A percentile compares a stretch with the other conserved stretches of the same genome.
phyloP scores from a whole-genome alignment of 2,113 vertebrate genomes.

The Ictalurus furcatus region DNA sequence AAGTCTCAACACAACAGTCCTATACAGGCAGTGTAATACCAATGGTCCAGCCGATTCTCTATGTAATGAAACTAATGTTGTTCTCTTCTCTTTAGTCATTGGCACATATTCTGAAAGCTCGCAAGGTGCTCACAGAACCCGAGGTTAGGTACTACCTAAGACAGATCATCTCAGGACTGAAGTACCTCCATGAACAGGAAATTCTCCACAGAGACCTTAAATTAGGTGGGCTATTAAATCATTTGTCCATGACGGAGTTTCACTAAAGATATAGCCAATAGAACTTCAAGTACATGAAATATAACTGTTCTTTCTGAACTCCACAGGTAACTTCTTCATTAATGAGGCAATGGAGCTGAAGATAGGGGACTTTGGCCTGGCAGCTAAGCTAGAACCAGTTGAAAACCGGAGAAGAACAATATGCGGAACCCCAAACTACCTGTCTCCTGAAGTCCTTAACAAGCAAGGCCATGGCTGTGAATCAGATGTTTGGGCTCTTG shows the following conservation, averaged over 20 bases:
- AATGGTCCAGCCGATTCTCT: not conserved
- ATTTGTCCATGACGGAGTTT: not conserved
- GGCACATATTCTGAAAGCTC: constrained; percentile 84
- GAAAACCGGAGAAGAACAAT: constrained; percentile 83
- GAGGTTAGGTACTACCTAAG: constrained; percentile 88
- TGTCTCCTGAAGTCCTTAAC: constrained; percentile 86
- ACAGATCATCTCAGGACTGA: constrained; percentile 84
- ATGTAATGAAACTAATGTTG: not conserved
- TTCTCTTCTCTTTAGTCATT: constrained; percentile 73
- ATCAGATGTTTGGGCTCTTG: constrained; percentile 87
- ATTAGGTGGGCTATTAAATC: constrained; percentile 70
- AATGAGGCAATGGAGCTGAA: constrained; percentile 85
- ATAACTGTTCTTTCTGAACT: not conserved
- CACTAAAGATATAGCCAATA: not conserved
- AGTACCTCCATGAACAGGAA: constrained; percentile 85
- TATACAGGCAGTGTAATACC: too few relatives aligned
- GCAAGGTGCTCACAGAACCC: constrained; percentile 84
- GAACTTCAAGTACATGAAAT: not conserved
- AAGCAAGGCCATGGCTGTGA: constrained; percentile 86
- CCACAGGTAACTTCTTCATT: constrained; percentile 85
- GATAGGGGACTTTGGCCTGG: constrained; percentile 85
- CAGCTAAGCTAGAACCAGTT: constrained; percentile 81
- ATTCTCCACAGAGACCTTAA: constrained; percentile 87
- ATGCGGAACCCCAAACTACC: constrained; percentile 87
- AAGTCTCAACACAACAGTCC: constrained; percentile 52